phyloP scores from a whole-genome alignment of 2,797 vertebrate species.

The Enteromius treurensis region DNA sequence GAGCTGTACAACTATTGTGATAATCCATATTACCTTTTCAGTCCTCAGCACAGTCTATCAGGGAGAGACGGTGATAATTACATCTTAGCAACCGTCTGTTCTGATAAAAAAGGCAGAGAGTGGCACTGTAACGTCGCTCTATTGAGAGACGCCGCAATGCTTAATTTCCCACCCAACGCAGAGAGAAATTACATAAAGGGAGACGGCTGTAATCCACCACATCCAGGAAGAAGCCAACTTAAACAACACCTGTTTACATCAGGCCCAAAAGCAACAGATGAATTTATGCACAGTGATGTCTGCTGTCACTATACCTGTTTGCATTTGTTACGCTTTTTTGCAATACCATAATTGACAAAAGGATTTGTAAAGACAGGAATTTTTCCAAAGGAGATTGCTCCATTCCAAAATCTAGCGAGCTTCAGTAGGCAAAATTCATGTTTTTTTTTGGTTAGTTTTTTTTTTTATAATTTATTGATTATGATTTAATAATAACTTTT shows the following conservation, averaged over 20 bases:
- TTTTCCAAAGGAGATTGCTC: not conserved
- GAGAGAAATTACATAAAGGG: slow-evolving; percentile 77
- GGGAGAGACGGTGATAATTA: slow-evolving; percentile 81
- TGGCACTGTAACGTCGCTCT: slow-evolving; percentile 68
- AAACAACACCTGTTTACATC: slow-evolving; percentile 58
- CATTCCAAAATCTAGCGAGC: not conserved
- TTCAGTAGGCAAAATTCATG: not conserved
- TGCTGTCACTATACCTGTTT: slow-evolving; percentile 45
- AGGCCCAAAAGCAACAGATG: slow-evolving; percentile 45
- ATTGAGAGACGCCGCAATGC: slow-evolving; percentile 52
- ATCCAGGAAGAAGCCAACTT: slow-evolving; percentile 64
- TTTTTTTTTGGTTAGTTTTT: no score
- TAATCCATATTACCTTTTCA: slow-evolving; percentile 82
- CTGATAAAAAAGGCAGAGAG: slow-evolving; percentile 74
- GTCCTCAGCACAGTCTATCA: slow-evolving; percentile 74
- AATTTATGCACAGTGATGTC: slow-evolving; percentile 19
- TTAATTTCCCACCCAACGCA: slow-evolving; percentile 54
- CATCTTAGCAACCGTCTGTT: slow-evolving; percentile 77
- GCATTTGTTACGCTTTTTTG: not conserved
- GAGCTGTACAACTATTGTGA: slow-evolving; percentile 79
- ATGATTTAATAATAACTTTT: not conserved
- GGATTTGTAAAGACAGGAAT: slow-evolving; percentile 27
- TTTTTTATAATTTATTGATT: no score
- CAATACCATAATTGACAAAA: not conserved
- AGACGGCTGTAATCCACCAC: slow-evolving; percentile 78